These are phyloP conservation scores for Tenebrosternarchus preto DNA, from an alignment of 2,113 vertebrate species.

Conservation along the genomic window DNA sequence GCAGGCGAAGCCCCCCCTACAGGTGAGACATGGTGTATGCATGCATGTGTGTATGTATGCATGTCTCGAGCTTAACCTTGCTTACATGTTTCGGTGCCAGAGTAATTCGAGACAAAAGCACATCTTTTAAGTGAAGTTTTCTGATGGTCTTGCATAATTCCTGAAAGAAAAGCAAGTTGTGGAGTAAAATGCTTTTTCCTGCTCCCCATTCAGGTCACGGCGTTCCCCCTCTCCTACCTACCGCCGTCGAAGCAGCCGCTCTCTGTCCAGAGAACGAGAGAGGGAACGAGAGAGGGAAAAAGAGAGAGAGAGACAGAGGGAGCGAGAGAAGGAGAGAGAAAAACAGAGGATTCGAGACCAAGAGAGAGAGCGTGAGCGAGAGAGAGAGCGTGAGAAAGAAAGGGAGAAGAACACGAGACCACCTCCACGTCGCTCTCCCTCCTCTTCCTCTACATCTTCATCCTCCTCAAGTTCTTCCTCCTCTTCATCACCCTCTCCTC, in stretches of 20 bases:
- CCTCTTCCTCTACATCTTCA: constrained; percentile 65
- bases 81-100: background rate
- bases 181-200: background rate
- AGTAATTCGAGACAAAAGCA: no score
- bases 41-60: no score
- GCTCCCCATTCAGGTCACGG: constrained; percentile 55
- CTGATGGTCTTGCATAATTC: background rate
- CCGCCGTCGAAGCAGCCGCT: constrained; percentile 66
- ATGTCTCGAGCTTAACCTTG: background rate
- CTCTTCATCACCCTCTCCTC: constrained; percentile 61
- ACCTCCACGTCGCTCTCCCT: constrained; percentile 46
- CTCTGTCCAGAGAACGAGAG: constrained; percentile 61
- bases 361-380: background rate
- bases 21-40: constrained; percentile 55
- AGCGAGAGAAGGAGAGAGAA: constrained; percentile 29
- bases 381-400: constrained; percentile 25
- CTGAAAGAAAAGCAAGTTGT: background rate
- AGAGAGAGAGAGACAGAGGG: constrained; percentile 47
- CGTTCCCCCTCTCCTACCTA: constrained; percentile 66
- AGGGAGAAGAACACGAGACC: constrained; percentile 19
- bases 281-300: constrained; percentile 49
- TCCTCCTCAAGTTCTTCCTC: constrained; percentile 69
- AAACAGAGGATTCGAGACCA: background rate
- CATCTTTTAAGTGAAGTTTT: no score
- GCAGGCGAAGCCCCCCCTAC: constrained; percentile 62